Evolutionary conservation across 2,797 vertebrate species (phyloP).

Genomic region (Emydoidea blandingii): DNA sequence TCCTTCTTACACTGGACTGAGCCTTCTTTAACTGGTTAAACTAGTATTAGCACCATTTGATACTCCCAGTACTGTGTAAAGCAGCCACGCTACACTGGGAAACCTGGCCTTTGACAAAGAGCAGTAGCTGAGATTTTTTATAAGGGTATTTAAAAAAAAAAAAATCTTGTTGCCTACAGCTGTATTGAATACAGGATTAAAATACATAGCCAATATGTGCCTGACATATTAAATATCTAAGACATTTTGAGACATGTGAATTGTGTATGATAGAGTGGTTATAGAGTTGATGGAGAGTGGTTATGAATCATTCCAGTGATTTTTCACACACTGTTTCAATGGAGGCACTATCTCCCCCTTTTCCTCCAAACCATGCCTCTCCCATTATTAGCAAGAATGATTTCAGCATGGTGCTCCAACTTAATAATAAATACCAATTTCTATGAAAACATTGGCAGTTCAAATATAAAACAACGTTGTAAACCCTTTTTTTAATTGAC

Average conservation of each 20-base stretch:
- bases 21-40: not conserved
- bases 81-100: not conserved
- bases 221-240: not conserved
- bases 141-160: not conserved
- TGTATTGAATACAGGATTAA: not conserved
- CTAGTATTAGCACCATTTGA: not conserved
- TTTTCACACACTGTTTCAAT: not conserved
- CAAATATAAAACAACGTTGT: not conserved
- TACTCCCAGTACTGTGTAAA: not conserved
- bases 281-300: not conserved
- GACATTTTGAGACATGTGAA: not conserved
- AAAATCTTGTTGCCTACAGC: not conserved
- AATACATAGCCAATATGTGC: not conserved
- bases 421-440: not conserved
- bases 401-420: not conserved
- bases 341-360: rapidly evolving
- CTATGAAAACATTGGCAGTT: not conserved
- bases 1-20: not conserved
- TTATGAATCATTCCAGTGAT: not conserved
- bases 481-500: not conserved
- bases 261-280: not conserved
- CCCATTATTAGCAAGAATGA: not conserved
- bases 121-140: not conserved
- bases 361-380: not conserved
- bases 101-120: not conserved